Evolutionary conservation across 2,113 vertebrate genomes (phyloP).

Genomic region (Oryzias celebensis): DNA sequence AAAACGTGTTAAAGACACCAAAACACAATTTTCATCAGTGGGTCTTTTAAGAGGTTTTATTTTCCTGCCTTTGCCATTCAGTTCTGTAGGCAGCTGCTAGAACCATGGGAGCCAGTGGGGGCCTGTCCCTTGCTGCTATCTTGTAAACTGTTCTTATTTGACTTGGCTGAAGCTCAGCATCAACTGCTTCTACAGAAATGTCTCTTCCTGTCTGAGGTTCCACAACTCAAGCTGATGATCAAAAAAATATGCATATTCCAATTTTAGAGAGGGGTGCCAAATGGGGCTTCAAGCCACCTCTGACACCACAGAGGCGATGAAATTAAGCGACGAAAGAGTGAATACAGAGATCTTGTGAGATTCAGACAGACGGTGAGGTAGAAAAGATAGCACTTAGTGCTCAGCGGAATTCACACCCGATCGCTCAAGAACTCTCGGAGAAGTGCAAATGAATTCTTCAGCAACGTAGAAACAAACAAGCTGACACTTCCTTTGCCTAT

Average conservation of each 20-base stretch:
- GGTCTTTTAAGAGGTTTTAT: background rate
- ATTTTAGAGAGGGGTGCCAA: conserved; percentile 73
- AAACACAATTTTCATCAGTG: too few species aligned
- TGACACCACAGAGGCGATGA: conserved; percentile 64
- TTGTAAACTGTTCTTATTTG: conserved; percentile 64
- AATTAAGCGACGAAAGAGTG: conserved; percentile 56
- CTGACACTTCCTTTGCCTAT: conserved; percentile 79
- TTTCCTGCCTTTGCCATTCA: conserved; percentile 4
- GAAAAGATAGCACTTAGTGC: conserved; percentile 68
- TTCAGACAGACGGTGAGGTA: conserved; percentile 40
- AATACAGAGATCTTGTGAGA: conserved; percentile 41
- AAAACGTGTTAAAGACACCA: too few species aligned
- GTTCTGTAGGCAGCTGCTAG: conserved; percentile 43
- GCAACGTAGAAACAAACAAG: conserved; percentile 80
- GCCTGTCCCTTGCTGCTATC: conserved; percentile 41
- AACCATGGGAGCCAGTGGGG: conserved; percentile 26
- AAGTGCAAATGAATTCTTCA: conserved; percentile 81
- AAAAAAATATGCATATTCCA: conserved; percentile 81
- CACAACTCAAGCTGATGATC: conserved; percentile 64
- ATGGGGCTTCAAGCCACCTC: conserved; percentile 60
- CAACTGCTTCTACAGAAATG: conserved; percentile 32
- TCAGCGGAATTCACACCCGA: conserved; percentile 74
- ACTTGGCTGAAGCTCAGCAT: conserved; percentile 44
- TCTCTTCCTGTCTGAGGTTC: conserved; percentile 53
- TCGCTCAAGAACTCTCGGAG: conserved; percentile 68